phyloP scores from a whole-genome alignment of 2,113 vertebrate genomes.

The Zosterops hypoxanthus region DNA sequence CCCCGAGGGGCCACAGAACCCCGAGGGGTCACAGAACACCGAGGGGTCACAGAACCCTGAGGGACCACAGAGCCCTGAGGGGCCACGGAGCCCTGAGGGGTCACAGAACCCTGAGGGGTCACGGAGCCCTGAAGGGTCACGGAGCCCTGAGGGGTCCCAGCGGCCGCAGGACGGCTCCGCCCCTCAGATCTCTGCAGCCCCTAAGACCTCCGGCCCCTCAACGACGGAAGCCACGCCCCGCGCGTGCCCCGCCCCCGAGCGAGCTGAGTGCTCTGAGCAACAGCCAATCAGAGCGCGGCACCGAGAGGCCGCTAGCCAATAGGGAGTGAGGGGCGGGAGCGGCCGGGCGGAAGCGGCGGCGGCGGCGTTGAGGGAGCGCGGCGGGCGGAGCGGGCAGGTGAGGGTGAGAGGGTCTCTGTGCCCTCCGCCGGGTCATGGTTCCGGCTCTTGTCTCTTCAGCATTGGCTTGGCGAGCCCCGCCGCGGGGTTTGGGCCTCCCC shows the following conservation, averaged over 20 bases:
- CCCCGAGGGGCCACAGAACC: too few relatives aligned
- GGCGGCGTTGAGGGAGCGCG: background rate
- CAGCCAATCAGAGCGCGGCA: rapidly evolving
- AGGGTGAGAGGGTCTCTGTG: rapidly evolving
- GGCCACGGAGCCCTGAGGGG: too few relatives aligned
- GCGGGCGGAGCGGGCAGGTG: background rate
- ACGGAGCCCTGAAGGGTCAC: too few relatives aligned
- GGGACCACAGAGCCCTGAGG: rapidly evolving
- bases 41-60: too few relatives aligned
- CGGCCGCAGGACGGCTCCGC: rapidly evolving
- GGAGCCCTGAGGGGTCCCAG: too few relatives aligned
- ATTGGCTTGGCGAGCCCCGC: rapidly evolving
- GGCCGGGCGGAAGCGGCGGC: background rate
- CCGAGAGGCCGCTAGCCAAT: rapidly evolving
- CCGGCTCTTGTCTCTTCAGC: background rate
- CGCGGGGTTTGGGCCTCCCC: background rate
- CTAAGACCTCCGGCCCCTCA: rapidly evolving
- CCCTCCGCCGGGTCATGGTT: rapidly evolving
- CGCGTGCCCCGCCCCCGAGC: background rate
- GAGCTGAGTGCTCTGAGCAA: rapidly evolving
- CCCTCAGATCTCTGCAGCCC: rapidly evolving
- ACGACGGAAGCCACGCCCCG: rapidly evolving
- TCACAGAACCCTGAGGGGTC: too few relatives aligned
- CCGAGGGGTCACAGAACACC: too few relatives aligned
- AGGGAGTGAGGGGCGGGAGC: too few relatives aligned